Evolutionary conservation across 1,140 invertebrate genomes (phyloP).

Genomic region (Heterodera schachtii): DNA sequence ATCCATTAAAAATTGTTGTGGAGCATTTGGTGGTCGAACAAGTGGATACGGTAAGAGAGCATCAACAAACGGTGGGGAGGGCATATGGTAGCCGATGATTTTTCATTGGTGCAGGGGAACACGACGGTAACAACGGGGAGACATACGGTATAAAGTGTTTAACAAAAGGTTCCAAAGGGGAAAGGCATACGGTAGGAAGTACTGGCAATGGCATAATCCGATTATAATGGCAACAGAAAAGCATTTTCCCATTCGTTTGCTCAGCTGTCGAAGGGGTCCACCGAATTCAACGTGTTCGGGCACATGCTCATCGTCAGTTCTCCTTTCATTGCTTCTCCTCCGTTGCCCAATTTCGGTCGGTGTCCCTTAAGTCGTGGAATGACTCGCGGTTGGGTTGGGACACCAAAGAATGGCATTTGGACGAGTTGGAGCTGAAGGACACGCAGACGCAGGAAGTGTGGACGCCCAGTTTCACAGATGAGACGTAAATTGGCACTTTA

Average conservation of each 20-base stretch:
- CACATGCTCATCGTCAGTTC: slow-evolving; percentile 53
- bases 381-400: slow-evolving; percentile 57
- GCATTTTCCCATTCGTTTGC: slow-evolving; percentile 2
- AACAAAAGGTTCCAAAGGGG: no score
- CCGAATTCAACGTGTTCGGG: slow-evolving; percentile 61
- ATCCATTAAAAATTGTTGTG: slow-evolving; percentile 50
- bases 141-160: no score
- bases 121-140: no score
- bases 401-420: slow-evolving; percentile 51
- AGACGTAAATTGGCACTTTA: slow-evolving; percentile 40
- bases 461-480: slow-evolving; percentile 57
- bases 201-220: not conserved
- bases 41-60: slow-evolving; percentile 48
- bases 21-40: slow-evolving; percentile 51
- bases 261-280: slow-evolving; percentile 46
- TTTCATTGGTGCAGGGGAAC: no score
- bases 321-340: not conserved
- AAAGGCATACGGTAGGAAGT: no score
- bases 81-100: no score
- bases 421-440: slow-evolving; percentile 50
- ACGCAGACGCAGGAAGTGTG: slow-evolving; percentile 49
- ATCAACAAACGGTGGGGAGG: not conserved
- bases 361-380: slow-evolving; percentile 53
- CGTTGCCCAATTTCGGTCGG: not conserved
- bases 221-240: no score